Evolutionary conservation across 1,140 invertebrate genomes (phyloP).

Genomic region (Stegodyphus dumicola): DNA sequence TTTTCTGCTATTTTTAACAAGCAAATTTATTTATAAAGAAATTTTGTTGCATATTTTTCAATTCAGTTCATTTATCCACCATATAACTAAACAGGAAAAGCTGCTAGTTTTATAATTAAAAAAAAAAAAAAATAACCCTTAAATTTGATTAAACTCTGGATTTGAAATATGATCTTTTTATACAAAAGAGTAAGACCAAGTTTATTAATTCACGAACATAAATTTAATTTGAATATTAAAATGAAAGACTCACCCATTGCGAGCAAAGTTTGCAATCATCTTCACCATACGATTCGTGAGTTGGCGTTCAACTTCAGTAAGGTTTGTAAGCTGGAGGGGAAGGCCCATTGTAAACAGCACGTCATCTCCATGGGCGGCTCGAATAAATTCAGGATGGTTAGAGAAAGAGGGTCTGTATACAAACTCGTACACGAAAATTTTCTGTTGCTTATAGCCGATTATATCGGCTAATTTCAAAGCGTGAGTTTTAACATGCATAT

Average conservation of each 20-base stretch:
- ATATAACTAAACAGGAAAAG: no score
- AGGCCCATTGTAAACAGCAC: conserved; percentile 63
- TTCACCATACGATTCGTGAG: conserved; percentile 50
- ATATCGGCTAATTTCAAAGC: conserved; percentile 18
- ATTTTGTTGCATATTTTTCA: no score
- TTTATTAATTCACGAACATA: no score
- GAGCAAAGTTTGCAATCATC: conserved; percentile 60
- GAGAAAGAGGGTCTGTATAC: conserved; percentile 63
- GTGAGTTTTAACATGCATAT: conserved; percentile 57
- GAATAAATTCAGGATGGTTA: conserved; percentile 61
- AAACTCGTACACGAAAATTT: conserved; percentile 63
- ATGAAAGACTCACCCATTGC: conserved; percentile 53
- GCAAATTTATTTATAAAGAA: no score
- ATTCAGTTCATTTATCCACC: no score
- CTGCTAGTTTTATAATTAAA: no score
- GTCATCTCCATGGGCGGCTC: conserved; percentile 64
- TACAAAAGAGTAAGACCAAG: no score
- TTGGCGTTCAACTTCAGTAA: conserved; percentile 48
- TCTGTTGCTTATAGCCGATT: conserved; percentile 1
- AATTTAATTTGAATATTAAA: no score
- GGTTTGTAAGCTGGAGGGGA: conserved; percentile 6
- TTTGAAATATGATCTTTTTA: no score
- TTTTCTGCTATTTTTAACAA: no score
- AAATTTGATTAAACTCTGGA: no score
- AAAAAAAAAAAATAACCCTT: no score